Evolutionary conservation across 2,113 vertebrate species (phyloP), one percentile per base, ranked within the genome.

Genomic region (Tachycineta bicolor): DNA sequence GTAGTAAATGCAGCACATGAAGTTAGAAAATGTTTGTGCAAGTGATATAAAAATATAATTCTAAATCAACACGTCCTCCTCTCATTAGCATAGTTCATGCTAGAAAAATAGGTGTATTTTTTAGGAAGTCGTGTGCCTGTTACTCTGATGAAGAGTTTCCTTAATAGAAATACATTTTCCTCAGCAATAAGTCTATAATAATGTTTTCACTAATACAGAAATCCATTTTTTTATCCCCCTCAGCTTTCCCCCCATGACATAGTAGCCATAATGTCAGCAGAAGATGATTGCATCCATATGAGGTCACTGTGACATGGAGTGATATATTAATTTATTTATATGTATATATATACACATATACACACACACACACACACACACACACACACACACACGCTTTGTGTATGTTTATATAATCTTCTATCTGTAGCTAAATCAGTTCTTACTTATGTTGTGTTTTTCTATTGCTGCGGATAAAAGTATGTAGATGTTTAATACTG

Each of bases 331-430:
- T 58, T 49, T 31, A 31, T 59, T 76, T 59, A 25, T 52, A 41
- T 24, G 8, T 49, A 20, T 24, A 24, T 0, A 37, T 37, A 37
- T 37, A 37, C n/a, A n/a, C n/a, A n/a, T n/a, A n/a, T n/a, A 29
- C 0, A 37, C 37, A 37, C 37, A 37, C 37, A 23, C 3, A 37
- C 0, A 31, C 8, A 60, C 2, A 29, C 0, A 37, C 37, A 37
- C 37, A 37, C 37, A 23, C 3, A 37, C 0, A 31, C 8, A 60
- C 2, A 22, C 0, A 0, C 0, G 1, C 14, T 24, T 7, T 70
- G 10, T 20, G 6, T 59, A 1, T 70, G 5, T 65, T 23, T 59
- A 15, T 44, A 16, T n/a, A 53, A 55, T 55, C 29, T 70, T 55
- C 21, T 64, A 8, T 29, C 23, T 25, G 17, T 49, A 55, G 13